Conservation (phyloP, 2,113 vertebrate species). For the Bos taurus region DNA sequence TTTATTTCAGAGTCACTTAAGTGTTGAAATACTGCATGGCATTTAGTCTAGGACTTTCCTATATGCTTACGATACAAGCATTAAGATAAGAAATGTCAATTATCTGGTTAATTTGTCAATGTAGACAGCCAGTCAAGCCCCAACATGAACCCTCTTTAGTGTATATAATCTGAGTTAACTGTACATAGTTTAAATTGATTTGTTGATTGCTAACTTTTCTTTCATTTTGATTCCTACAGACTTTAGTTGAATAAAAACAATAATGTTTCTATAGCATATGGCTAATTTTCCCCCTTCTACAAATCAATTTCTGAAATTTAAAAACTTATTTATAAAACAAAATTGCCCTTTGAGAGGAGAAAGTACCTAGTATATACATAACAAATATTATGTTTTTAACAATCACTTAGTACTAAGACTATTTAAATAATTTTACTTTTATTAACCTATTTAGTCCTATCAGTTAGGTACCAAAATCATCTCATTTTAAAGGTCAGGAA, state of each 20-base stretch:
- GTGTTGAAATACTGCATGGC: neutral
- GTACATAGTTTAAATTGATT: slow-evolving; percentile 60
- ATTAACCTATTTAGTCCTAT: neutral
- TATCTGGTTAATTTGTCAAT: slow-evolving; percentile 67
- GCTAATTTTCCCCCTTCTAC: neutral
- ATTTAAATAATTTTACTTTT: neutral
- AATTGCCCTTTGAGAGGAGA: neutral
- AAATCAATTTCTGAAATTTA: neutral
- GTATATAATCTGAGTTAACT: slow-evolving; percentile 53
- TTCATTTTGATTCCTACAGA: slow-evolving; percentile 1
- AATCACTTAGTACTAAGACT: neutral
- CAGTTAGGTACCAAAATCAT: neutral
- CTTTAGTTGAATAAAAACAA: neutral
- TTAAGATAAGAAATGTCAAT: slow-evolving; percentile 61
- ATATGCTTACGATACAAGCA: neutral
- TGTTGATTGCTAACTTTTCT: slow-evolving; percentile 44
- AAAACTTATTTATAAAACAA: neutral
- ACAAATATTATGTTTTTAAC: neutral
- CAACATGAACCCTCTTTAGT: slow-evolving; percentile 50
- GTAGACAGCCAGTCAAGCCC: slow-evolving; percentile 57
- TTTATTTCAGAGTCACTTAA: slow-evolving; percentile 61
- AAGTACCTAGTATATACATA: neutral
- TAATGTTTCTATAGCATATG: neutral
- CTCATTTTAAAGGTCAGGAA: neutral
- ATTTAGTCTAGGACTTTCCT: slow-evolving; percentile 27